Conservation (phyloP, 2,888 invertebrate species). For the Anagyrus pseudococci region DNA sequence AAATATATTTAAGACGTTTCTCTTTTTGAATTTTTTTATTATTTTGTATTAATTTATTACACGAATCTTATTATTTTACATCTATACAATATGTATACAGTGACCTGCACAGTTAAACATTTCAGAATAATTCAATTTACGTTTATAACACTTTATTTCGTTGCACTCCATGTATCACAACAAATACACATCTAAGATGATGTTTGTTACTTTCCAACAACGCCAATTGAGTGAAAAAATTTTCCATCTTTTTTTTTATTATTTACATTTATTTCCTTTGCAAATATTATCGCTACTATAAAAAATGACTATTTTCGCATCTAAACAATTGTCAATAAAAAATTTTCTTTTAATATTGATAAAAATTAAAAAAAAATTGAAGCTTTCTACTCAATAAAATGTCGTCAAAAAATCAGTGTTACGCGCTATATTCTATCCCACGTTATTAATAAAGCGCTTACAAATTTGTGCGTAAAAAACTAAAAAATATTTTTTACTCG, state of each 20-base stretch:
- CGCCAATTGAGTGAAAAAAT: too few species aligned
- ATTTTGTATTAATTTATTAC: slow-evolving; percentile 10
- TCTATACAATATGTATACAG: slow-evolving; percentile 27
- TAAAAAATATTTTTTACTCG: background rate
- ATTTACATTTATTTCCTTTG: slow-evolving; percentile 6
- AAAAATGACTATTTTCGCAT: slow-evolving; percentile 7
- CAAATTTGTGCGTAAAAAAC: slow-evolving; percentile 16
- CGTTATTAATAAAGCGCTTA: too few species aligned
- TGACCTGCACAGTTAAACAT: slow-evolving; percentile 37
- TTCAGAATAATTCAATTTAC: slow-evolving; percentile 27
- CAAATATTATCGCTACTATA: slow-evolving; percentile 25
- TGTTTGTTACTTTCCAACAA: too few species aligned
- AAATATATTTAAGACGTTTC: slow-evolving; percentile 7
- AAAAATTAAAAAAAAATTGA: too few species aligned
- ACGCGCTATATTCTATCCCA: too few species aligned
- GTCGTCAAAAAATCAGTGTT: too few species aligned
- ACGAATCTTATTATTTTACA: slow-evolving; percentile 27
- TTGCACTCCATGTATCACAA: too few species aligned
- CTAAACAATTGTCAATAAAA: background rate
- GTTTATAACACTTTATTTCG: slow-evolving; percentile 19
- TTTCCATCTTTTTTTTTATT: too few species aligned
- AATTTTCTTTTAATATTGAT: too few species aligned
- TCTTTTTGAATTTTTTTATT: slow-evolving; percentile 14
- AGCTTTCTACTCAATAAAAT: too few species aligned
- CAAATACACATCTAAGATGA: too few species aligned